Conservation (phyloP, 2,113 vertebrate species). For the Bujurquina vittata region DNA sequence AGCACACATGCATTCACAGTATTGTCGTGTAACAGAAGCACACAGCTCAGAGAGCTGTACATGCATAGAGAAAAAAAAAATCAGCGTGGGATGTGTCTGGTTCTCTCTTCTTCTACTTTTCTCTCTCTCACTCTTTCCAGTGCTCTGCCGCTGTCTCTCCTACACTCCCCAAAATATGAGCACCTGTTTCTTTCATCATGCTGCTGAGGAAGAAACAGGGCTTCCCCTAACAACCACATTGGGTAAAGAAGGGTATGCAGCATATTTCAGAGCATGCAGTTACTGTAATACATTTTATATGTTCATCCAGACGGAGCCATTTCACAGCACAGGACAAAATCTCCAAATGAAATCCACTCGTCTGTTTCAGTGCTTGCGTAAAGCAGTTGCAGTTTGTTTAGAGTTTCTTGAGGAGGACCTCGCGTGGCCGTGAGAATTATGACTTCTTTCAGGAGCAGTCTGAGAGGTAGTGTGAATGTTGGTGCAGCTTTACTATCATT, state of each 20-base stretch:
- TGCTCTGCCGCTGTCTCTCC: background rate
- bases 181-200: slow-evolving; percentile 71
- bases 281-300: background rate
- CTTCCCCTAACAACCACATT: slow-evolving; percentile 23
- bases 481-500: background rate
- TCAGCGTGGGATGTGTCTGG: slow-evolving; percentile 30
- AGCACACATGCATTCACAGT: background rate
- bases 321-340: background rate
- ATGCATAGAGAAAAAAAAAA: background rate
- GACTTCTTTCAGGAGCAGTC: background rate
- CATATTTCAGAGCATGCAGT: background rate
- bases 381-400: background rate
- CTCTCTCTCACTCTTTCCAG: slow-evolving; percentile 3
- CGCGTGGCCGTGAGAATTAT: background rate
- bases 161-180: background rate
- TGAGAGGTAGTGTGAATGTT: background rate
- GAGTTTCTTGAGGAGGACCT: background rate
- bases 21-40: background rate
- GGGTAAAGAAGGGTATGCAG: background rate
- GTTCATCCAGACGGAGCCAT: background rate
- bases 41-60: background rate
- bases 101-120: slow-evolving; percentile 34
- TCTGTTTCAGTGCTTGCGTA: background rate
- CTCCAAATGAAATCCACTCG: background rate
- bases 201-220: slow-evolving; percentile 13